Evolutionary conservation across 2,797 vertebrate species (phyloP), one percentile per base, ranked within the genome.

Genomic region (Ispidina lecontei): DNA sequence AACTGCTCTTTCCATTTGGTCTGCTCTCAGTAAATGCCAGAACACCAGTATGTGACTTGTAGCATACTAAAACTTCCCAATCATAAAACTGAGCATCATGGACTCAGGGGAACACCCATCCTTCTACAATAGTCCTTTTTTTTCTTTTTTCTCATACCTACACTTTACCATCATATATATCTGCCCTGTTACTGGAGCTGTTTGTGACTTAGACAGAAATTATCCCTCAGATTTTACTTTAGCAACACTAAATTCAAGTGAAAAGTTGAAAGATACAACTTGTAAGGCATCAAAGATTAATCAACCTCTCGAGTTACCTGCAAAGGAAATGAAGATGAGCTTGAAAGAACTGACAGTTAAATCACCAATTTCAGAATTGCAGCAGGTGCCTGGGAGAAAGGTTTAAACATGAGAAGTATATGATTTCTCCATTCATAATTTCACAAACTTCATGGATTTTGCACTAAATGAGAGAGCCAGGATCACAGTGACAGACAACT

Each of bases 161-260:
- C 10, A 55, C 18, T 2, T 72, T 77, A 70, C 3, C 18, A 63
- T 83, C 46, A 69, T 19, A 15, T 58, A 51, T 8, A 4, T 39
- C 43, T 71, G 12, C 3, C 25, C 37, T 75, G 17, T 70, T 76
- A 68, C 6, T 58, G 39, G 18, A 64, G 19, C 7, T 79, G 47
- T 26, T 68, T 82, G 31, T 68, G 33, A 82, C 13, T 76, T 52
- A 79, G 37, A 52, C 6, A 73, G 47, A 25, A 87, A 86, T 70
- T 65, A 91, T 59, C 51, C 74, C 46, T 87, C 83, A 62, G 56
- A 70, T 82, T 88, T 93, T 84, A 89, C 39, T 68, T 88, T 76
- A 72, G 46, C 37, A 94, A 84, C 49, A 77, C n/a, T 39, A 49
- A 88, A 81, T 90, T 87, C 54, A 91, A 82, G 31, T n/a, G 29